Conservation (phyloP, 2,888 invertebrate species). For the Eupithecia centaureata region DNA sequence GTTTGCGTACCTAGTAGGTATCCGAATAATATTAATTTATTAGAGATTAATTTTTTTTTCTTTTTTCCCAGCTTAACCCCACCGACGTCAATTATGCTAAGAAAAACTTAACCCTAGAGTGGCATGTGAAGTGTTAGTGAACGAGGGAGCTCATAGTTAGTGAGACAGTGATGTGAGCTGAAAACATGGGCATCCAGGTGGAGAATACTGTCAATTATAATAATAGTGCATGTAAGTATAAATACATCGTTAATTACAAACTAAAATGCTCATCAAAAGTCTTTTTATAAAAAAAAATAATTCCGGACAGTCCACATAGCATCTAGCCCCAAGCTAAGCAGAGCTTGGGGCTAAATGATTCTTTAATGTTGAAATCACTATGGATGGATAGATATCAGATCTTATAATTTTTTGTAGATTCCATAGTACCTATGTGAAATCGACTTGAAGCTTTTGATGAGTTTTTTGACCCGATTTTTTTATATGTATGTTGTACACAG, state of each 20-base stretch:
- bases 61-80: slow-evolving; percentile 36
- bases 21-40: neutral
- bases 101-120: slow-evolving; percentile 43
- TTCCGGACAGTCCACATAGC: too few relatives aligned
- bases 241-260: neutral
- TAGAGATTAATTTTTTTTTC: neutral
- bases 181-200: slow-evolving; percentile 79
- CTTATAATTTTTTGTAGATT: too few relatives aligned
- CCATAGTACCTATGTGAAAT: neutral
- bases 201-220: slow-evolving; percentile 76
- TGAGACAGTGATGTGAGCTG: slow-evolving; percentile 46
- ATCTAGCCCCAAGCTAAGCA: too few relatives aligned
- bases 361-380: too few relatives aligned
- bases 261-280: neutral
- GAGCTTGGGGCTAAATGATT: too few relatives aligned
- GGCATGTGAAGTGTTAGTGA: slow-evolving; percentile 42
- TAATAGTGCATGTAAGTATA: slow-evolving; percentile 75
- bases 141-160: slow-evolving; percentile 36
- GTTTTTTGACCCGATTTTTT: neutral
- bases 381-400: too few relatives aligned
- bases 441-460: neutral
- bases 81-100: slow-evolving; percentile 31
- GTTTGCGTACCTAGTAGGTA: neutral
- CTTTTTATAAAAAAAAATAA: neutral
- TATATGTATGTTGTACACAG: neutral